Percentiles rank a stretch among this genome's conserved stretches.
Evolutionary conservation across 1,140 invertebrate genomes (phyloP).

Genomic region (Brachionus asplanchnoidis): DNA sequence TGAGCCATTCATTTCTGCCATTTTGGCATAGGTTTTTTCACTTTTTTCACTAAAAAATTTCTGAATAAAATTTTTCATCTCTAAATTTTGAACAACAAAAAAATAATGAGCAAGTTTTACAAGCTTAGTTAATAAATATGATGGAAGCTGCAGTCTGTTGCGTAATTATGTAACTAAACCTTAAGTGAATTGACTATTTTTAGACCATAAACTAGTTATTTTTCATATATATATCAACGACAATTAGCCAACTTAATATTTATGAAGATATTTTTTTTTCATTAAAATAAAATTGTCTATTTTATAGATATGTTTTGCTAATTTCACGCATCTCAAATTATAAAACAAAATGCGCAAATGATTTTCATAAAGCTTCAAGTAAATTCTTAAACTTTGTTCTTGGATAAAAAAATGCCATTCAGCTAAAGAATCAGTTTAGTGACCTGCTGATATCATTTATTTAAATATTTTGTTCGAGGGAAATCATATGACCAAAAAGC

Average conservation of each 20-base stretch:
- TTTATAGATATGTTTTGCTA: background rate
- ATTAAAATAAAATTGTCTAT: background rate
- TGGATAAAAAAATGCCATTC: too few species aligned
- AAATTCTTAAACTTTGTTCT: background rate
- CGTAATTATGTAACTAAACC: background rate
- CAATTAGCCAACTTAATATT: background rate
- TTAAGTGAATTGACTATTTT: background rate
- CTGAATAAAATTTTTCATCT: constrained; percentile 29
- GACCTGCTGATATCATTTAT: too few species aligned
- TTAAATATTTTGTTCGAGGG: too few species aligned
- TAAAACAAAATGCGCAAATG: background rate
- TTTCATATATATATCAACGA: background rate
- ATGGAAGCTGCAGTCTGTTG: background rate
- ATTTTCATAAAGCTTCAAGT: background rate
- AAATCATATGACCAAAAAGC: too few species aligned
- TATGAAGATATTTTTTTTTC: background rate
- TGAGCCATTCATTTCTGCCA: background rate
- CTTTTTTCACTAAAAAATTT: constrained; percentile 2
- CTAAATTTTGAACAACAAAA: background rate
- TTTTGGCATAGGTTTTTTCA: constrained; percentile 24
- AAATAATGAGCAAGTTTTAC: background rate
- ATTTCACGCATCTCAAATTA: background rate
- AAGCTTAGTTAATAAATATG: background rate
- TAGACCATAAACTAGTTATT: background rate
- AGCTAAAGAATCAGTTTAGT: too few species aligned